Conservation (phyloP, 92 coral and sea anemone genomes). For the Siderastrea radians region DNA sequence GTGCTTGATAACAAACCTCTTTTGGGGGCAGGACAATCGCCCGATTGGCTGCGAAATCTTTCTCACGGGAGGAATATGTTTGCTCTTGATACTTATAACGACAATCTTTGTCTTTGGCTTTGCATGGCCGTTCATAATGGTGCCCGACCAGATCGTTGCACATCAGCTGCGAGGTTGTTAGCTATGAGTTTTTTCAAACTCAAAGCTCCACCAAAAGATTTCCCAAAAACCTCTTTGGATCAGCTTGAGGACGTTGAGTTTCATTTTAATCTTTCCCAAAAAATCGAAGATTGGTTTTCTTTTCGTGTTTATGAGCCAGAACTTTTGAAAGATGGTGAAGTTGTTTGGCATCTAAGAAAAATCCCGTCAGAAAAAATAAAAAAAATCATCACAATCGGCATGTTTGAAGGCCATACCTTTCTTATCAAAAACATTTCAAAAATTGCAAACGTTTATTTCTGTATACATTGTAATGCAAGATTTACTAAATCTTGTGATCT, state of each 20-base stretch:
- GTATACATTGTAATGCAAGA: background rate
- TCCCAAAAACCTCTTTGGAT: background rate
- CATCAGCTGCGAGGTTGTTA: too few species aligned
- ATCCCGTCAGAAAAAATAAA: background rate
- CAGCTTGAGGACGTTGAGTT: background rate
- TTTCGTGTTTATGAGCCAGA: constrained; percentile 1
- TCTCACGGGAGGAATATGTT: background rate
- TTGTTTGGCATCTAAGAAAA: background rate
- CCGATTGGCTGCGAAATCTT: background rate
- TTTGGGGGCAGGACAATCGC: background rate
- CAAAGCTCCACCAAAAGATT: background rate
- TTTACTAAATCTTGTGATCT: background rate
- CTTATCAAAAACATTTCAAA: background rate
- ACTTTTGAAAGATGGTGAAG: background rate
- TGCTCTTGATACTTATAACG: background rate
- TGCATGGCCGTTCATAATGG: background rate
- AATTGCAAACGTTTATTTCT: background rate
- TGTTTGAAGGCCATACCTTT: background rate
- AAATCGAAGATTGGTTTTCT: too few species aligned
- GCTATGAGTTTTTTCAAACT: background rate
- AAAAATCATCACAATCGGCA: background rate
- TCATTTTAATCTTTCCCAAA: background rate
- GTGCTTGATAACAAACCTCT: background rate
- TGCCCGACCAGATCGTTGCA: background rate
- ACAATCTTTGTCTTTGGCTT: constrained; percentile 8